Evolutionary conservation across 2,113 vertebrate genomes (phyloP), one percentile per base, ranked within the genome.

Genomic region (Callospermophilus lateralis): DNA sequence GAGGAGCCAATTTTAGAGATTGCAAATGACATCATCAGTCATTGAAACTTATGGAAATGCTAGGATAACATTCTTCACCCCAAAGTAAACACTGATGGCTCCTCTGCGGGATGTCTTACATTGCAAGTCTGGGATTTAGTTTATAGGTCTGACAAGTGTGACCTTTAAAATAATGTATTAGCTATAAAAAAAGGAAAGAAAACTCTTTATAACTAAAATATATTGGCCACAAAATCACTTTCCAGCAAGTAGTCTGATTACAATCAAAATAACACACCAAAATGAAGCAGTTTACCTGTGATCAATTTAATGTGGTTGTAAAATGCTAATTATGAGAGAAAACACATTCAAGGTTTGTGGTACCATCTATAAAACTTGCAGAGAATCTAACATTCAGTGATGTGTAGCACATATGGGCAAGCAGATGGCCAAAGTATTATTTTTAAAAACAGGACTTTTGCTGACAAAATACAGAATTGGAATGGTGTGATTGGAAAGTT

Each of bases 391-490:
- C 78, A 96, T 94, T 98, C 92, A 96, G 39, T 92, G 97, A 97
- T 98, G 94, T 85, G 95, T 96, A 95, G 92, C 86, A 90, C 98
- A 98, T 96, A 98, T 94, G 97, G 96, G 74, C 96, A 98, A 97
- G 80, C 98, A 98, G 98, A 98, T 98, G 98, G 98, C 58, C 81
- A 32, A 97, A 84, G 88, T 95, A 97, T 97, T 98, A 98, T 98
- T 98, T 98, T 98, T 97, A 98, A 98, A 98, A 98, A 97, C 89
- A 96, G 89, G 85, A 94, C 73, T 98, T 98, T 97, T 98, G 98
- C 98, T 98, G 98, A 98, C 97, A 98, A 98, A 98, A 98, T 97
- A 98, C 81, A 97, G 98, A 97, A 97, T 93, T 96, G 95, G 77
- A 94, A 96, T 89, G 51, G 78, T 97, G 97, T 97, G 97, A 98